Evolutionary conservation across 2,113 vertebrate genomes (phyloP).

Genomic region (Taurulus bubalis): DNA sequence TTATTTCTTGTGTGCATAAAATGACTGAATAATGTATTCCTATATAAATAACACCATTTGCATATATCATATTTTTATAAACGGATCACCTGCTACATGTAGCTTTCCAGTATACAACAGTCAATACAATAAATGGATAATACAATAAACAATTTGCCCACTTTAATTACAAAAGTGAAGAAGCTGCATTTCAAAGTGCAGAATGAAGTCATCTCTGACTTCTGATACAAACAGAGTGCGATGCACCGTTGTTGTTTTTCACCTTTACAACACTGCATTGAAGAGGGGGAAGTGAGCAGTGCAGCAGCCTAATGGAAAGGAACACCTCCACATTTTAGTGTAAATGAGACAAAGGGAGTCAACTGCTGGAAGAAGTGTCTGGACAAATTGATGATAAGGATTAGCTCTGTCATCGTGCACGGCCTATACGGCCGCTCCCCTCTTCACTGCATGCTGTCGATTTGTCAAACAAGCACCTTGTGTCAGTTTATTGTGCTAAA

Average conservation of each 20-base stretch:
- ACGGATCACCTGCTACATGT: neutral
- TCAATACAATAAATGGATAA: no score
- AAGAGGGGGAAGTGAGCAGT: neutral
- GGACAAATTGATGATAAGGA: conserved; percentile 28
- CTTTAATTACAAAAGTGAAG: neutral
- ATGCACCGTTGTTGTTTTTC: neutral
- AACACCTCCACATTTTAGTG: conserved; percentile 23
- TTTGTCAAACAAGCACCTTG: conserved; percentile 23
- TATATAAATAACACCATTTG: neutral
- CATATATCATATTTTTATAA: neutral
- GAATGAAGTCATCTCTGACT: neutral
- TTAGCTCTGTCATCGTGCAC: conserved; percentile 4
- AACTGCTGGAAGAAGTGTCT: conserved; percentile 4
- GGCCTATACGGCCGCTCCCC: neutral
- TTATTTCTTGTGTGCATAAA: neutral
- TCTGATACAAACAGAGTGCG: neutral
- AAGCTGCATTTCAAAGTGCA: conserved; percentile 1
- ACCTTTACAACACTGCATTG: neutral
- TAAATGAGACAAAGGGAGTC: conserved; percentile 34
- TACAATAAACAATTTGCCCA: neutral
- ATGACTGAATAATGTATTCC: neutral
- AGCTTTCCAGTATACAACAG: neutral
- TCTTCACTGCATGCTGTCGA: conserved; percentile 9
- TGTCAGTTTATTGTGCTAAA: conserved; percentile 18
- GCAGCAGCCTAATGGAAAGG: neutral